Evolutionary conservation across 2,113 vertebrate species (phyloP).

Genomic region (Prolemur simus): DNA sequence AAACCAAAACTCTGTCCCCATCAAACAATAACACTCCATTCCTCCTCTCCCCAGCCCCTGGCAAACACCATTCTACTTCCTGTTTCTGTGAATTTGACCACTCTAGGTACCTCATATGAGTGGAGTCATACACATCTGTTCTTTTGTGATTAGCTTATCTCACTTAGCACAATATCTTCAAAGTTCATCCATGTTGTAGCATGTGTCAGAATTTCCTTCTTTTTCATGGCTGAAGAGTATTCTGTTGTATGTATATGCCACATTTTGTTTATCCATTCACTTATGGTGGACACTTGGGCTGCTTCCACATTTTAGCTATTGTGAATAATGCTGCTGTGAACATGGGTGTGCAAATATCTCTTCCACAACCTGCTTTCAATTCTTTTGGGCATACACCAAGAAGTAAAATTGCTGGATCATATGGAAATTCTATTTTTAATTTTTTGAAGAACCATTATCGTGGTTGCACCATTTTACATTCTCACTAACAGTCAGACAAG

Average conservation of each 20-base stretch:
- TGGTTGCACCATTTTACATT: background rate
- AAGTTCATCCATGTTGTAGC: background rate
- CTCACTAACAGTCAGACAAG: fast-evolving
- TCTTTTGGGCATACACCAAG: background rate
- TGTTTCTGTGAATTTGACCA: background rate
- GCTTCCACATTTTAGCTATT: background rate
- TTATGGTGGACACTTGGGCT: background rate
- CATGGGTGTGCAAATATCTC: background rate
- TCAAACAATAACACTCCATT: background rate
- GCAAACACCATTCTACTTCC: background rate
- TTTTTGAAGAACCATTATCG: background rate
- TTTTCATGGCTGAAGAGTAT: background rate
- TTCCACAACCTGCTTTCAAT: background rate
- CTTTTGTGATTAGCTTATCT: background rate
- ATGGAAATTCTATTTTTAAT: background rate
- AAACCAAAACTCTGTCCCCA: background rate
- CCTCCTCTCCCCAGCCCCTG: no score
- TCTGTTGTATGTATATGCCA: background rate
- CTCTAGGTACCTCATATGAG: background rate
- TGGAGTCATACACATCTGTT: background rate
- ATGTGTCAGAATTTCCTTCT: background rate
- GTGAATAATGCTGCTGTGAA: background rate
- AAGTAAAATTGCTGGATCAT: background rate
- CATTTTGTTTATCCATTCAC: background rate
- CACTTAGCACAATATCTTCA: background rate